Base-by-base conservation (phyloP, 2,888 invertebrate species). In the Philereme transversata region DNA sequence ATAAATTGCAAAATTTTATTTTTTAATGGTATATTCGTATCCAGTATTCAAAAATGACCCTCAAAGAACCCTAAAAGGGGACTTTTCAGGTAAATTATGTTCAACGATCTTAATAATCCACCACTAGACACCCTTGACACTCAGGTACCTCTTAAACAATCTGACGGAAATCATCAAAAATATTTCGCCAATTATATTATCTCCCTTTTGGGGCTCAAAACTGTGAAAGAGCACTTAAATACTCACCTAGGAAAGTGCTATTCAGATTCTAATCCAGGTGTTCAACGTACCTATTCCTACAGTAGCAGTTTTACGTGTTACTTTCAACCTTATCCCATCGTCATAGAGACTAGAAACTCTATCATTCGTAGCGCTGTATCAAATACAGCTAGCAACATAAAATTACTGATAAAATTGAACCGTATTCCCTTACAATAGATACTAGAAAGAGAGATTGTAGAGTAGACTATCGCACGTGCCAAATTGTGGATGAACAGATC, bases 401-500 rank as follows among this genome's bases (percentile, higher is more conserved):
- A 22, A 22, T 22, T 22, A 22, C 1, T 22, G 22, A 22, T 22
- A 22, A 22, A 22, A 22, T 22, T 22, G 22, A 22, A 22, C 22
- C 22, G 22, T 22, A 22, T 22, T 22, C 22, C 3, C 22, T 22
- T 22, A 22, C 22, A 22, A 22, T 22, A 22, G 22, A 22, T 22
- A 22, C 3, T 22, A 3, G 3, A 22, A 22, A 22, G 22, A 22
- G 22, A 22, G 1, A 22, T 22, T 22, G 22, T 22, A 43, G 5
- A 5, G 33, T 10, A 34, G 4, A 22, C 22, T 56, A 45, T 43
- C 63, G 74, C 77, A 70, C 77, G 76, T 76, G 77, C 71, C 69
- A 64, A 68, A 63, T 55, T 57, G 66, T 38, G n/a, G n/a, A 54
- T 58, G 66, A 57, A 67, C 73, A 77, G 81, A 22, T 78, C 78